Conservation (phyloP, 2,113 vertebrate species). For the Hemibates koningsi region DNA sequence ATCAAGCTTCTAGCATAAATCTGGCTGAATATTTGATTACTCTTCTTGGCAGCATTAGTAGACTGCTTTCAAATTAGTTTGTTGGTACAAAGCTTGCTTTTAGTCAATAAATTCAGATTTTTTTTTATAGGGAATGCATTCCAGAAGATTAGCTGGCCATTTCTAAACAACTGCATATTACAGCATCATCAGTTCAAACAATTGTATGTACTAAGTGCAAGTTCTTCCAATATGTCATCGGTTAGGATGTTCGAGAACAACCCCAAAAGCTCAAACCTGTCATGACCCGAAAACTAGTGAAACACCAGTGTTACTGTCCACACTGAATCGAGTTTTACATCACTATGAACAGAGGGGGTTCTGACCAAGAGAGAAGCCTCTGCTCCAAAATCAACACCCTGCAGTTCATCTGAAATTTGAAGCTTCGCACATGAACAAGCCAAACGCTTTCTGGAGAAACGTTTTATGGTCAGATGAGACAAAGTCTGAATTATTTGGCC, state of each 20-base stretch:
- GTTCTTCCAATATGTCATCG: not conserved
- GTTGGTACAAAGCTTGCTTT: not conserved
- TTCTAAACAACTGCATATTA: not conserved
- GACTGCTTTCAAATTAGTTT: not conserved
- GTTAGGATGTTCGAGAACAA: not conserved
- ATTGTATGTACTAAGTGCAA: accelerated
- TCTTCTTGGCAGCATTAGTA: not conserved
- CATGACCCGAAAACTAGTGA: not conserved
- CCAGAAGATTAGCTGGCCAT: not conserved
- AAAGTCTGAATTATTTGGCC: not conserved
- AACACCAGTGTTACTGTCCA: not conserved
- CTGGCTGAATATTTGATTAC: not conserved
- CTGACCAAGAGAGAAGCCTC: not conserved
- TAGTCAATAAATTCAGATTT: accelerated
- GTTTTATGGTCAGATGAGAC: not conserved
- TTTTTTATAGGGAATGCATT: not conserved
- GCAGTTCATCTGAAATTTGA: not conserved
- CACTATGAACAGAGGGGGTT: accelerated
- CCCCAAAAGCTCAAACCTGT: not conserved
- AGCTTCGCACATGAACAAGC: not conserved
- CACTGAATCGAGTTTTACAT: not conserved
- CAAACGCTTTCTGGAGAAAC: not conserved
- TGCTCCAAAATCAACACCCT: not conserved
- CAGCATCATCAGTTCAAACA: not conserved
- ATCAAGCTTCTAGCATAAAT: not conserved